A percentile compares a stretch with the other conserved stretches of the same genome.
phyloP scores from a whole-genome alignment of 2,113 vertebrate genomes.

The Panthera leo region DNA sequence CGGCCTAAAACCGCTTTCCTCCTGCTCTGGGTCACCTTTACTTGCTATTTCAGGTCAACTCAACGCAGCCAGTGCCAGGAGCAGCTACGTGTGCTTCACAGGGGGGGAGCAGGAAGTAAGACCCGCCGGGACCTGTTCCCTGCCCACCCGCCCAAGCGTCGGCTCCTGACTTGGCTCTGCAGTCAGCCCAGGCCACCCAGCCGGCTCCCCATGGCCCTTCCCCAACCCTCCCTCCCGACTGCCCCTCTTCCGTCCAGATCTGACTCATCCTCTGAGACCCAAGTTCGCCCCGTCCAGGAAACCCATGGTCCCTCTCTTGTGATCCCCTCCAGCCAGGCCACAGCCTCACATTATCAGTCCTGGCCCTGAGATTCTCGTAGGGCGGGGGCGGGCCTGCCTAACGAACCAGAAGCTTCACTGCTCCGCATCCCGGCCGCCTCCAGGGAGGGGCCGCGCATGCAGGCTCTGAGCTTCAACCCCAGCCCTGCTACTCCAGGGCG shows the following conservation, averaged over 20 bases:
- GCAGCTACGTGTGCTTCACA: not conserved
- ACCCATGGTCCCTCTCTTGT: not conserved
- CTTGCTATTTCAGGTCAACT: not conserved
- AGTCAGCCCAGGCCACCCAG: not conserved
- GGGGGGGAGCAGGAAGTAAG: not conserved
- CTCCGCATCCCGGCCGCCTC: not conserved
- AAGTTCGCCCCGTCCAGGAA: not conserved
- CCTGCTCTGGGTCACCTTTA: not conserved
- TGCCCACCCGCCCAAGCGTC: not conserved
- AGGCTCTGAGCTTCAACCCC: rapidly evolving
- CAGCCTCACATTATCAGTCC: not conserved
- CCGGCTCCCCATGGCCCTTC: not conserved
- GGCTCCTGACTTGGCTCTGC: not conserved
- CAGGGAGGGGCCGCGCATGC: rapidly evolving
- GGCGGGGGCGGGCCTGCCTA: too few species aligned
- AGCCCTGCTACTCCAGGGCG: not conserved
- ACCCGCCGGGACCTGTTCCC: not conserved
- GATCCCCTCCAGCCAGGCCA: not conserved
- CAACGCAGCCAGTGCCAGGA: not conserved
- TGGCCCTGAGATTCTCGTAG: not conserved
- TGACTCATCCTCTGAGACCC: not conserved
- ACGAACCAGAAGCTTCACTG: not conserved
- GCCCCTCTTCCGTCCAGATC: not conserved
- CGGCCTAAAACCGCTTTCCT: not conserved
- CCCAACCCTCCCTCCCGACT: not conserved